A percentile compares a stretch with the other conserved stretches of the same genome.
Conservation (phyloP, 1,140 invertebrate genomes). For the Theocolax elegans region DNA sequence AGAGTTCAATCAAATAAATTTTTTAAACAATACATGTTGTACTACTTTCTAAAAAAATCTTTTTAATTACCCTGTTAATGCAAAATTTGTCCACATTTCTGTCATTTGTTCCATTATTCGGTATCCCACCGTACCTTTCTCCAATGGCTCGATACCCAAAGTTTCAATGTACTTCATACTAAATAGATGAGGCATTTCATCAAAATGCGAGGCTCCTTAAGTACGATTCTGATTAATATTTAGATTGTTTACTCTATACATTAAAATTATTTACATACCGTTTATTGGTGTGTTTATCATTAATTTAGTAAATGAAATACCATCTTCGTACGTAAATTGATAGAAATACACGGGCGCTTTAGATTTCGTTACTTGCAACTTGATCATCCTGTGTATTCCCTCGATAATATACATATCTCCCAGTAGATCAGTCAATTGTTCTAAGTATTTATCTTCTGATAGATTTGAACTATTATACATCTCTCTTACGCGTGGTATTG, state of each 20-base stretch:
- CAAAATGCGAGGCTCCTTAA: constrained; percentile 52
- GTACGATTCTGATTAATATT: neutral
- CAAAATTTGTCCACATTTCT: constrained; percentile 51
- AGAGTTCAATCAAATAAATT: neutral
- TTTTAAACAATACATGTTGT: too few species aligned
- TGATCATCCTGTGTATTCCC: constrained; percentile 58
- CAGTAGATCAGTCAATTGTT: constrained; percentile 60
- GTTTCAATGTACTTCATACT: neutral
- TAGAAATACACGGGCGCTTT: constrained; percentile 65
- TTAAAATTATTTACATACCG: constrained; percentile 8
- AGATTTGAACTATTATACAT: constrained; percentile 56
- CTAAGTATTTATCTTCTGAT: constrained; percentile 47
- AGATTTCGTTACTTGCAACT: constrained; percentile 54
- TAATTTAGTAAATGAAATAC: constrained; percentile 29
- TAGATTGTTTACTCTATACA: neutral
- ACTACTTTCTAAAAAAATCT: too few species aligned
- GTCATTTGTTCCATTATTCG: constrained; percentile 31
- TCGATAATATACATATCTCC: constrained; percentile 64
- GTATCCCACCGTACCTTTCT: constrained; percentile 5
- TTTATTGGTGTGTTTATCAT: constrained; percentile 13
- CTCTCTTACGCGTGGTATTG: constrained; percentile 38
- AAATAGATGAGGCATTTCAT: constrained; percentile 54
- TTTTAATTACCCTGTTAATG: constrained; percentile 48
- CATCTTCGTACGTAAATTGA: constrained; percentile 61
- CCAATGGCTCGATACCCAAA: neutral